These are phyloP conservation scores for Plutomurus gul DNA, from an alignment of 1,140 invertebrate species.

Conservation along the genomic window DNA sequence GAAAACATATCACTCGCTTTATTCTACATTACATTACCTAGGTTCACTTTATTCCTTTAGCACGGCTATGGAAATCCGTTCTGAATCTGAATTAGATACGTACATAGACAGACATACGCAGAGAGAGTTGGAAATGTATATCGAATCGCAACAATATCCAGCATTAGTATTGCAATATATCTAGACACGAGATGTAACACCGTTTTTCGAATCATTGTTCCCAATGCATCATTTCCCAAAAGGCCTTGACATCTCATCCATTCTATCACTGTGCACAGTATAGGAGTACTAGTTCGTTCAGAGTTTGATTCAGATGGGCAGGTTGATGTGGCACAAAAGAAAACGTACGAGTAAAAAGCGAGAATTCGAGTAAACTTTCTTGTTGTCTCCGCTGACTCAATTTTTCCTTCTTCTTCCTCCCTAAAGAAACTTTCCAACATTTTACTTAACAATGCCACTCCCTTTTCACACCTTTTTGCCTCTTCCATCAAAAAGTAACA, in stretches of 20 bases:
- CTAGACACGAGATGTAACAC: too few species aligned
- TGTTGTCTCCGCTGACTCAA: neutral
- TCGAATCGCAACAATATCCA: neutral
- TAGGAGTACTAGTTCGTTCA: neutral
- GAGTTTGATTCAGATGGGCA: neutral
- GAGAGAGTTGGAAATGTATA: neutral
- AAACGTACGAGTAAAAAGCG: neutral
- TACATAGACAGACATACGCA: neutral
- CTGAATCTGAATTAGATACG: neutral
- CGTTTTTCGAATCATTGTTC: conserved; percentile 3
- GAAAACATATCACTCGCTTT: neutral
- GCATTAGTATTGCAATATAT: neutral
- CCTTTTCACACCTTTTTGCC: conserved; percentile 10
- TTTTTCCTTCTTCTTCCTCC: neutral
- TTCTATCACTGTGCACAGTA: neutral
- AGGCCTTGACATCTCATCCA: neutral
- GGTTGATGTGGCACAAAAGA: too few species aligned
- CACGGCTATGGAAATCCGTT: neutral
- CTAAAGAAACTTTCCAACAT: neutral
- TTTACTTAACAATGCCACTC: conserved; percentile 3
- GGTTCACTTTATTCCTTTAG: neutral
- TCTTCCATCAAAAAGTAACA: neutral
- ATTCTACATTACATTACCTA: neutral
- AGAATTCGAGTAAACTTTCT: neutral
- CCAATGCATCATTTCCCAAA: conserved; percentile 2